phyloP scores from a whole-genome alignment of 2,113 vertebrate species.

The Phyllopteryx taeniolatus region DNA sequence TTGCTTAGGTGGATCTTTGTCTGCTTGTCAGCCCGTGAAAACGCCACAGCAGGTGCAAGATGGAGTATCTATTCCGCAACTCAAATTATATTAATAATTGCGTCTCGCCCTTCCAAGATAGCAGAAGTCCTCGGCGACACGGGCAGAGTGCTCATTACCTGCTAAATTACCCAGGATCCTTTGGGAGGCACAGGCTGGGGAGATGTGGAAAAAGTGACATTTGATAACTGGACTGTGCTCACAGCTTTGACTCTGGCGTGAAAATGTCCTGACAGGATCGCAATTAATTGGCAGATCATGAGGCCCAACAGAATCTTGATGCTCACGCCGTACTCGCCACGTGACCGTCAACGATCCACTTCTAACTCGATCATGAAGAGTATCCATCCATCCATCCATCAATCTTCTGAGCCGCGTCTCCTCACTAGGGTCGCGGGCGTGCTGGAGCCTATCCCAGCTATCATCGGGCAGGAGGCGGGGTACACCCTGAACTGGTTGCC shows the following conservation, averaged over 20 bases:
- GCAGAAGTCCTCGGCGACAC: not conserved
- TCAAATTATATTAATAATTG: not conserved
- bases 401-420: too few relatives aligned
- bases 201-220: not conserved
- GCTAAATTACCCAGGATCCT: slow-evolving; percentile 9
- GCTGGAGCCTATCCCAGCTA: too few relatives aligned
- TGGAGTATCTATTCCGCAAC: not conserved
- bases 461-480: too few relatives aligned
- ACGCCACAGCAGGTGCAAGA: not conserved
- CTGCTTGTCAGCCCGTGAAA: not conserved
- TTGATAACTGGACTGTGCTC: not conserved
- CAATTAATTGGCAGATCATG: not conserved
- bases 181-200: not conserved
- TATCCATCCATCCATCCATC: too few relatives aligned
- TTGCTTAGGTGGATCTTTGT: not conserved
- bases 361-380: not conserved
- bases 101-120: not conserved
- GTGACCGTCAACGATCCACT: not conserved
- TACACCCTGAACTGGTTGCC: too few relatives aligned
- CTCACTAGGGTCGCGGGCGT: too few relatives aligned
- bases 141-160: slow-evolving; percentile 1
- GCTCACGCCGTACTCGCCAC: not conserved
- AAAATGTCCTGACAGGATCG: not conserved
- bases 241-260: not conserved
- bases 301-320: not conserved